phyloP scores from a whole-genome alignment of 2,888 invertebrate genomes.

The Gerris lacustris region DNA sequence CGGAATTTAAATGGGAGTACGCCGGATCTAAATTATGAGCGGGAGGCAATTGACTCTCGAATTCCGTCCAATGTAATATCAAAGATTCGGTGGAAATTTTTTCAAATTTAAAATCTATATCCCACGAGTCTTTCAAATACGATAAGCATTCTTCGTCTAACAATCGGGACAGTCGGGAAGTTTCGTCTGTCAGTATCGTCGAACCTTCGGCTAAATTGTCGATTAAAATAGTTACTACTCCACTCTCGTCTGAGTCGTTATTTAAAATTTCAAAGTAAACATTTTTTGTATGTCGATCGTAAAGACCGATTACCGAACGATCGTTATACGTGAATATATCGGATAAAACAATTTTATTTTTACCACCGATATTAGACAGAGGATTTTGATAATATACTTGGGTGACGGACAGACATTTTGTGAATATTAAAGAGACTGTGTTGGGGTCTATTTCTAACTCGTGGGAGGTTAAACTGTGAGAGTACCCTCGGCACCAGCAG shows the following conservation, averaged over 20 bases:
- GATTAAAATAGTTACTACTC: neutral
- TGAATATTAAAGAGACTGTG: constrained; percentile 19
- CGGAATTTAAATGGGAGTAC: constrained; percentile 7
- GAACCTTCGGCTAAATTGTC: neutral
- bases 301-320: neutral
- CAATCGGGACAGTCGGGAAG: neutral
- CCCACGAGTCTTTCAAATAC: neutral
- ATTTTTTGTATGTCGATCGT: neutral
- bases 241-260: neutral
- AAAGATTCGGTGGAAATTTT: neutral
- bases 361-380: constrained; percentile 21
- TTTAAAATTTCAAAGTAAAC: neutral
- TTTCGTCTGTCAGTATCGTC: neutral
- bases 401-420: constrained; percentile 21
- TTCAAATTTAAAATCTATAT: neutral
- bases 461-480: constrained; percentile 21
- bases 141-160: neutral
- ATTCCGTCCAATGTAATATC: neutral
- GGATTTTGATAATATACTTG: constrained; percentile 20
- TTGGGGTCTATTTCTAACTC: constrained; percentile 18
- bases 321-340: neutral
- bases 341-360: constrained; percentile 15
- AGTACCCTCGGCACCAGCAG: constrained; percentile 23
- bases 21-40: neutral
- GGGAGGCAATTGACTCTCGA: neutral